These are phyloP conservation scores for Rotaria magnacalcarata DNA, from an alignment of 2,888 invertebrate genomes.

Conservation along the genomic window DNA sequence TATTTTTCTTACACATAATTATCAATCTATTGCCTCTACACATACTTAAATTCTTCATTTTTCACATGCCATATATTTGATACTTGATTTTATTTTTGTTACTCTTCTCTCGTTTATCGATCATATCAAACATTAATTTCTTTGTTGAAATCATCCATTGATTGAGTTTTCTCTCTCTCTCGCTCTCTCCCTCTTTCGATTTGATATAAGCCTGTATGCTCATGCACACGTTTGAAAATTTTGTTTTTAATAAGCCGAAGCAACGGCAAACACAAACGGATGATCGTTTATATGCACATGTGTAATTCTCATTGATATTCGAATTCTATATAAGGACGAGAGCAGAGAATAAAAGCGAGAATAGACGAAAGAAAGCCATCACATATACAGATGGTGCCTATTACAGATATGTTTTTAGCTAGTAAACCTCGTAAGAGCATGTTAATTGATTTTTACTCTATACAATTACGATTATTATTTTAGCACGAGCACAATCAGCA, in stretches of 20 bases:
- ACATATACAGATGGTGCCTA: neutral
- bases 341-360: neutral
- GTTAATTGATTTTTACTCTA: neutral
- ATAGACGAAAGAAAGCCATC: neutral
- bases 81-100: neutral
- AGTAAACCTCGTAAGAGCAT: slow-evolving; percentile 20
- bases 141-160: neutral
- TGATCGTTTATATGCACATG: slow-evolving; percentile 1
- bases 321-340: neutral
- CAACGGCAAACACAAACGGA: neutral
- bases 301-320: slow-evolving; percentile 5
- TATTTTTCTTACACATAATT: neutral
- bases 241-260: slow-evolving; percentile 9
- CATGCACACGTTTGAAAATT: neutral
- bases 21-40: neutral
- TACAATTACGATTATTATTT: neutral
- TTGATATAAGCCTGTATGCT: neutral
- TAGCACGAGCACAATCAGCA: slow-evolving; percentile 4
- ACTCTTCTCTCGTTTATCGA: neutral
- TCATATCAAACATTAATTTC: neutral
- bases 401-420: neutral
- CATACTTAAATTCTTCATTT: neutral
- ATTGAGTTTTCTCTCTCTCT: neutral
- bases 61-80: neutral
- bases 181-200: neutral